These are phyloP conservation scores for Colinus virginianus DNA, from an alignment of 2,113 vertebrate genomes.

Conservation along the genomic window DNA sequence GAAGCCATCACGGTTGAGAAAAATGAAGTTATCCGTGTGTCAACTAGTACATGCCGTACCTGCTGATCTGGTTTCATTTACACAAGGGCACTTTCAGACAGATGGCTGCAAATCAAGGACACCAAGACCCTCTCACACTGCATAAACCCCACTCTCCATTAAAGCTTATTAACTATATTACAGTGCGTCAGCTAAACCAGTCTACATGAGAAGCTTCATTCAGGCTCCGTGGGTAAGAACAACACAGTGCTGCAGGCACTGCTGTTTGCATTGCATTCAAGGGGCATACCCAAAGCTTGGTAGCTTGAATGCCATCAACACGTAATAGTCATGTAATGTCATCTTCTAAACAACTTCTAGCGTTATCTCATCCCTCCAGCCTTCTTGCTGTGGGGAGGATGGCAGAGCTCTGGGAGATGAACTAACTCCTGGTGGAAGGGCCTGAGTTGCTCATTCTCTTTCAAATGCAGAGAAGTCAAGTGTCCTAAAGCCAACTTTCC, in stretches of 20 bases:
- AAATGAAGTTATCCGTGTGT: not conserved
- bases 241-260: not conserved
- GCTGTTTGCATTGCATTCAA: not conserved
- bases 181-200: not conserved
- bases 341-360: not conserved
- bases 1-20: not conserved
- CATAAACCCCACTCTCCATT: not conserved
- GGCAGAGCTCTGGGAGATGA: not conserved
- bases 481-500: not conserved
- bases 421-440: not conserved
- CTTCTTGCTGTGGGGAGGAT: not conserved
- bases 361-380: not conserved
- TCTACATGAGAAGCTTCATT: not conserved
- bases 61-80: not conserved
- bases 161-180: not conserved
- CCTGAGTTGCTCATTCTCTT: not conserved
- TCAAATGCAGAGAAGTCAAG: not conserved
- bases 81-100: not conserved
- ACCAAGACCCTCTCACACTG: not conserved
- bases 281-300: not conserved
- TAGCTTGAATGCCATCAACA: not conserved
- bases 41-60: not conserved
- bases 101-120: not conserved
- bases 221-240: not conserved
- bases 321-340: not conserved